phyloP scores from a whole-genome alignment of 2,888 invertebrate genomes.

The Melanotus villosus region DNA sequence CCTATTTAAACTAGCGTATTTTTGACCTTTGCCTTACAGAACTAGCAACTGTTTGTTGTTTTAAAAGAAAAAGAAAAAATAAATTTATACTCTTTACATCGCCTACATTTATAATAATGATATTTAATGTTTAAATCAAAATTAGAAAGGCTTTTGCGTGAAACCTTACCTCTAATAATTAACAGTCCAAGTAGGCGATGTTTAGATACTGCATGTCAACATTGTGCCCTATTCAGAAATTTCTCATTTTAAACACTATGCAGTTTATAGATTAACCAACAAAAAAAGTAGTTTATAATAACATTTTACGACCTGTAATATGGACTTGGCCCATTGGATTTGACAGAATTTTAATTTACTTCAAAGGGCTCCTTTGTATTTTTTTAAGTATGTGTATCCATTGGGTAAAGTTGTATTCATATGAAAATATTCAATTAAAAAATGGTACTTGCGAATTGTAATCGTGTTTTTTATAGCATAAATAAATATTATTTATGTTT shows the following conservation, averaged over 20 bases:
- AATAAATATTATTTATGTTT: conserved; percentile 13
- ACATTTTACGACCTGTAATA: conserved; percentile 32
- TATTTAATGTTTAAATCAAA: conserved; percentile 9
- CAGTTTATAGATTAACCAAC: conserved; percentile 38
- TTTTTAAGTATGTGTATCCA: not conserved
- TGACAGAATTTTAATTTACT: conserved; percentile 2
- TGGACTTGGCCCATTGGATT: conserved; percentile 32
- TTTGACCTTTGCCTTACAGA: conserved; percentile 60
- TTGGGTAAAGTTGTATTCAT: conserved; percentile 26
- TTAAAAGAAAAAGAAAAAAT: not conserved
- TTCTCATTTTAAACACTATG: conserved; percentile 37
- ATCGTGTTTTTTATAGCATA: not conserved
- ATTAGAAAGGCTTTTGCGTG: no score
- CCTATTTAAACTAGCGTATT: conserved; percentile 58
- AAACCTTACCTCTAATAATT: no score
- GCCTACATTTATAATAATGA: conserved; percentile 23
- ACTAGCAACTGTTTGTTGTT: conserved; percentile 31
- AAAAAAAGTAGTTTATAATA: conserved; percentile 38
- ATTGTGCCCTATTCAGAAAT: conserved; percentile 31
- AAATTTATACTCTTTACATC: conserved; percentile 33
- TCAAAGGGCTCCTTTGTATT: not conserved
- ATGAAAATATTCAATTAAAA: conserved; percentile 13
- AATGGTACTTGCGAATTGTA: conserved; percentile 31
- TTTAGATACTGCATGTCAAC: conserved; percentile 32
- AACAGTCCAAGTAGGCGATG: conserved; percentile 43